Evolutionary conservation across 23 tunicate genomes (phyloP), one percentile per base, ranked within the genome.

Genomic region (Halocynthia roretzi): DNA sequence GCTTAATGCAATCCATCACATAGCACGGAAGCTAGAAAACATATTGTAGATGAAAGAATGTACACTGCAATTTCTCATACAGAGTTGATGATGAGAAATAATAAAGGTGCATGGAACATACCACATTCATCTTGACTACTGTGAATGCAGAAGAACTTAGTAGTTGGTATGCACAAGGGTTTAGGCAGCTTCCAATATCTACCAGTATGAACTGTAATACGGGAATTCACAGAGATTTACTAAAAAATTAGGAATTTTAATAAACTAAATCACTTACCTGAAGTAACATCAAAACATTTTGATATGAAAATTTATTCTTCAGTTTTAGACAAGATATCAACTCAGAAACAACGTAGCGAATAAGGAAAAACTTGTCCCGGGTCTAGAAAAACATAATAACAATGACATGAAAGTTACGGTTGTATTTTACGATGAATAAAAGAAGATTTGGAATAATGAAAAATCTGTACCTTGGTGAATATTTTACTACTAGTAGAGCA

Each of bases 1-100:
- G 15, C 20, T 73, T 66, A 56, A 88, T 78, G 77, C 95, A 88
- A 19, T 88, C 95, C 80, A 83, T 83, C 48, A 82, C 95, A 56
- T 65, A 87, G 54, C 86, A 72, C 22, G 68, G 76, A 6, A 61
- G 21, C 93, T 86, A 58, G 15, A 50, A 71, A 50, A 80, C 2
- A 49, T 21, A 31, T 31, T 31, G 44, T 31, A 31, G 44, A 31
- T 31, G 44, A 31, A 31, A 0, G 4, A 31, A 31, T 31, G 44
- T 31, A 31, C 44, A 31, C 44, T 31, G 44, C 44, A 31, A 31
- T 31, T 31, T 31, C 44, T 31, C 44, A 31, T 1, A 31, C 44
- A 31, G 4, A 31, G 44, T 31, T 31, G 44, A 31, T 31, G 4
- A 11, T 9, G 57, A 52, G 7, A 18, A 52, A 17, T 52, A 15